A percentile compares a stretch with the other conserved stretches of the same genome.
Conservation (phyloP, 2,888 invertebrate genomes). For the Coelinius sp. region DNA sequence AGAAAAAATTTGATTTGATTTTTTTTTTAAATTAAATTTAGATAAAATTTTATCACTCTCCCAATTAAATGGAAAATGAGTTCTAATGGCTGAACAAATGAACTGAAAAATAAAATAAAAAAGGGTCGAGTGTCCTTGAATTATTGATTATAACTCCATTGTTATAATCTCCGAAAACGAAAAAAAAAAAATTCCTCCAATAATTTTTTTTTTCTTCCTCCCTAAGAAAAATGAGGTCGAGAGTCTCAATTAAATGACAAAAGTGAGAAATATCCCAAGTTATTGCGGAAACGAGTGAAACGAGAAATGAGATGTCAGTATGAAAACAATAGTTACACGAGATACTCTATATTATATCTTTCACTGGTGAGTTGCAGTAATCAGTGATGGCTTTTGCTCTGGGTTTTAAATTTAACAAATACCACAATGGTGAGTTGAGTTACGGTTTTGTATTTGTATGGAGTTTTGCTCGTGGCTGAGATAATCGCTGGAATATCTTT, state of each 20-base stretch:
- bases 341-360: constrained; percentile 8
- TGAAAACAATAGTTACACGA: constrained; percentile 10
- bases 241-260: constrained; percentile 18
- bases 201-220: background rate
- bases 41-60: background rate
- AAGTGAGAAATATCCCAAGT: constrained; percentile 21
- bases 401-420: constrained; percentile 22
- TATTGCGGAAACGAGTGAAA: constrained; percentile 18
- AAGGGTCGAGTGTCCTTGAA: constrained; percentile 8
- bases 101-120: background rate
- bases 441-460: background rate
- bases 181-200: background rate
- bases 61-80: background rate
- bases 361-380: background rate
- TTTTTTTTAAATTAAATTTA: background rate
- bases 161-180: background rate
- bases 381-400: background rate
- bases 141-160: background rate
- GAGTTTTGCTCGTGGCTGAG: constrained; percentile 22
- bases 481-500: constrained; percentile 26
- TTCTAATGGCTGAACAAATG: no score
- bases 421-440: constrained; percentile 21
- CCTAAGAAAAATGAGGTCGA: constrained; percentile 12
- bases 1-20: background rate
- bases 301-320: constrained; percentile 15